Conservation (phyloP, 2,888 invertebrate genomes). For the Harpagoxenus sublaevis region DNA sequence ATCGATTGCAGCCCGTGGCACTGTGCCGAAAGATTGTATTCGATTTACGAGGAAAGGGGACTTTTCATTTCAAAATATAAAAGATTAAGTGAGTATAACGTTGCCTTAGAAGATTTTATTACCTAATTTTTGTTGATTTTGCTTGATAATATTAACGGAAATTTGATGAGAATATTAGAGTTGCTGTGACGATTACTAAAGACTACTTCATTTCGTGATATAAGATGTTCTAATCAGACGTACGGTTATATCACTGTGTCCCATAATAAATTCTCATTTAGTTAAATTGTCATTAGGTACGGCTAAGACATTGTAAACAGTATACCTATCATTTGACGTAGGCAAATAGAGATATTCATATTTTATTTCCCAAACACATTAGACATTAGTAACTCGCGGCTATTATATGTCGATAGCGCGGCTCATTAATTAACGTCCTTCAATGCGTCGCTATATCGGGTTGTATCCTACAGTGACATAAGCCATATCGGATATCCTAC, state of each 20-base stretch:
- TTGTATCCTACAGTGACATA: not conserved
- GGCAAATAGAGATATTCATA: not conserved
- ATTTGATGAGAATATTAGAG: not conserved
- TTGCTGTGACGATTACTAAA: not conserved
- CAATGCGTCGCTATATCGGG: conserved; percentile 32
- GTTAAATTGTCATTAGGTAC: conserved; percentile 20
- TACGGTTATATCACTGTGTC: not conserved
- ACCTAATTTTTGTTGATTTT: not conserved
- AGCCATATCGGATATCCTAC: not conserved
- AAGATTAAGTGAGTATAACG: conserved; percentile 21
- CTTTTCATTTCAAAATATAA: conserved; percentile 6
- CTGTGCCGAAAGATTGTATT: conserved; percentile 23
- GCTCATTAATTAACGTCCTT: conserved; percentile 69
- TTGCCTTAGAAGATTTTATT: not conserved
- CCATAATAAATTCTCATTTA: conserved; percentile 27
- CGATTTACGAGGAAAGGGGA: conserved; percentile 4
- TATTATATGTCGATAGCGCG: conserved; percentile 63
- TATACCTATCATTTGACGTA: not conserved
- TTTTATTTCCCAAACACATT: conserved; percentile 53
- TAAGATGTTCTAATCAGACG: not conserved
- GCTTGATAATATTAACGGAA: not conserved
- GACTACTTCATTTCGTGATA: not conserved
- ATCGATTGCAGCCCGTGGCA: conserved; percentile 31
- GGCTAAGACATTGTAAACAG: not conserved
- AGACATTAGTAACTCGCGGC: conserved; percentile 35